Base-by-base conservation (phyloP, 2,888 invertebrate genomes). In the Coenonympha arcania region DNA sequence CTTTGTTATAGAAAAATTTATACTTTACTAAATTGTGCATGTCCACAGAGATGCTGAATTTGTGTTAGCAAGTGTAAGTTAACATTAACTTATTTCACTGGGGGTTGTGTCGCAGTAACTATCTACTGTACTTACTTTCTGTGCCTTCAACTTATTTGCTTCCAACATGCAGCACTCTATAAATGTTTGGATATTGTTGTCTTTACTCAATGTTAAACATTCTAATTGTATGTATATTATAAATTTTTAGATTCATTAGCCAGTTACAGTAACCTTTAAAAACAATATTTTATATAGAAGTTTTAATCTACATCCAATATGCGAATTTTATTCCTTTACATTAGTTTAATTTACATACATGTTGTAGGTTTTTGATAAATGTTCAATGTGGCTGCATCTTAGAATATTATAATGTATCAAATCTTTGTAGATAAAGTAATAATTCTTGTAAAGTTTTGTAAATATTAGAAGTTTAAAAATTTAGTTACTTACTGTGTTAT, bases 131-230 rank as follows among this genome's bases (percentile, higher is more conserved):
- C 70, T 69, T 73, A 71, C 70, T 69, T 74, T 76, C 72, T 73
- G 81, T 82, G 82, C 81, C 81, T 82, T 82, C 68, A 55, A 71
- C 64, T 72, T 71, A 71, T 73, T 78, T 72, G 71, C 73, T 77
- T 76, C 71, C 69, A 67, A 49, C 30, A 41, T 50, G 52, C 52
- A 49, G 69, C 69, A 65, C 71, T 66, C 61, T 68, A 64, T 65
- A 60, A 68, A 67, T 65, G 61, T 68, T 63, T 68, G 70, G 60
- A 57, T 65, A 58, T 61, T 69, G 65, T 68, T 63, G 64, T 64
- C 60, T 55, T 65, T 65, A 56, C 52, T 53, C 54, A 57, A 61
- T 59, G 57, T 58, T 63, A 58, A n/a, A 52, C 44, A 51, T 41
- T 46, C 60, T 62, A 60, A 62, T 56, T 63, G 53, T 55, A 52